Evolutionary conservation across 2,888 invertebrate species (phyloP).

Genomic region (Brachypterus glaber): DNA sequence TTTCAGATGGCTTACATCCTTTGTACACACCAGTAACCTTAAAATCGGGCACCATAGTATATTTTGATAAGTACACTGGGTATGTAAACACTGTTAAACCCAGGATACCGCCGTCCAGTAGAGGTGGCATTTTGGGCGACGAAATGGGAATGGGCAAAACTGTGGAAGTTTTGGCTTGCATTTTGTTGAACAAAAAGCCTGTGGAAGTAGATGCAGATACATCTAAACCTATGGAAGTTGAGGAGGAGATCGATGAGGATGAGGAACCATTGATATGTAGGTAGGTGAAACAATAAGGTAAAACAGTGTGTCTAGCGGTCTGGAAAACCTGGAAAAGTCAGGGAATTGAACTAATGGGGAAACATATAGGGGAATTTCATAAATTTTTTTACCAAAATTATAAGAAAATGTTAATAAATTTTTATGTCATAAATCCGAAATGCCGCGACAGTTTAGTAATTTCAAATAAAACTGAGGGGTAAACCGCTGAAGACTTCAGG

Average conservation of each 20-base stretch:
- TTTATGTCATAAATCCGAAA: no score
- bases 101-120: conserved; percentile 25
- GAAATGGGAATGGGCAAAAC: conserved; percentile 80
- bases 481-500: no score
- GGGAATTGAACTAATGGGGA: no score
- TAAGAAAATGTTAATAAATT: no score
- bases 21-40: conserved; percentile 29
- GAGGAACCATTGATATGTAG: conserved; percentile 5
- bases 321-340: no score
- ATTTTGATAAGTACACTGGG: conserved; percentile 41
- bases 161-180: conserved; percentile 60
- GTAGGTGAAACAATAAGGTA: no score
- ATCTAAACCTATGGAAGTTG: conserved; percentile 9
- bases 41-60: conserved; percentile 30
- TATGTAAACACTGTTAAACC: conserved; percentile 38
- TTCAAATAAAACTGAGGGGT: no score
- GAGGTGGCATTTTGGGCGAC: conserved; percentile 67
- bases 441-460: no score
- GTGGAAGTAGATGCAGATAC: conserved; percentile 10
- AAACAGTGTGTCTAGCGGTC: not conserved
- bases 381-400: no score
- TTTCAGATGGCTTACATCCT: conserved; percentile 30
- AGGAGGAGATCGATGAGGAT: conserved; percentile 10
- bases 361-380: no score
- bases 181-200: conserved; percentile 46